These are phyloP conservation scores for Cosmorhoe ocellata DNA, from an alignment of 2,888 invertebrate genomes.

Conservation along the genomic window DNA sequence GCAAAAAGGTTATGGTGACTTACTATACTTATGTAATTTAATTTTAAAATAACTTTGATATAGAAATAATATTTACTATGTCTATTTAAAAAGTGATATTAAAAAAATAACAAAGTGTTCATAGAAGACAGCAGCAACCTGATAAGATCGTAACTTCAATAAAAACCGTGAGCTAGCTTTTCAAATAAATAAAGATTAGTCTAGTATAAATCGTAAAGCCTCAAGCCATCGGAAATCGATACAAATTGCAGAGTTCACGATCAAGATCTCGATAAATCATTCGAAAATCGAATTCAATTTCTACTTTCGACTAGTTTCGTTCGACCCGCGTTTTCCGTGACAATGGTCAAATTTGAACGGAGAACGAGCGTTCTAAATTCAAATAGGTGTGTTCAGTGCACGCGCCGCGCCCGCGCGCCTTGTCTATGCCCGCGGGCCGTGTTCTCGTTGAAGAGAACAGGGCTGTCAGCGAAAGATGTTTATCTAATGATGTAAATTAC, in stretches of 20 bases:
- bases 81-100: too few species aligned
- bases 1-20: too few species aligned
- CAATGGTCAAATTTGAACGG: constrained; percentile 62
- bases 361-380: constrained; percentile 58
- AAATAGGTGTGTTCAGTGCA: constrained; percentile 57
- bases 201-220: constrained; percentile 18
- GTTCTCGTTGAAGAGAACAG: constrained; percentile 40
- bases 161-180: constrained; percentile 21
- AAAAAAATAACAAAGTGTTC: not conserved
- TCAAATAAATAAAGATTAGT: constrained; percentile 26
- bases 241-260: constrained; percentile 36
- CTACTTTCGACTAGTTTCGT: too few species aligned
- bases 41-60: too few species aligned
- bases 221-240: constrained; percentile 19
- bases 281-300: constrained; percentile 35
- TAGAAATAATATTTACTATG: too few species aligned
- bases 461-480: constrained; percentile 26
- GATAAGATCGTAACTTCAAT: constrained; percentile 17
- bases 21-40: too few species aligned
- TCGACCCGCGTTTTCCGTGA: constrained; percentile 54
- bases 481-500: constrained; percentile 15
- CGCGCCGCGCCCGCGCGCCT: constrained; percentile 46
- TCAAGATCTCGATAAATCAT: constrained; percentile 36
- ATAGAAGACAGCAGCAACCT: constrained; percentile 4
- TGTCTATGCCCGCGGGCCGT: constrained; percentile 49